Conservation (phyloP, 2,888 invertebrate species). For the Caenorhabditis plicata region DNA sequence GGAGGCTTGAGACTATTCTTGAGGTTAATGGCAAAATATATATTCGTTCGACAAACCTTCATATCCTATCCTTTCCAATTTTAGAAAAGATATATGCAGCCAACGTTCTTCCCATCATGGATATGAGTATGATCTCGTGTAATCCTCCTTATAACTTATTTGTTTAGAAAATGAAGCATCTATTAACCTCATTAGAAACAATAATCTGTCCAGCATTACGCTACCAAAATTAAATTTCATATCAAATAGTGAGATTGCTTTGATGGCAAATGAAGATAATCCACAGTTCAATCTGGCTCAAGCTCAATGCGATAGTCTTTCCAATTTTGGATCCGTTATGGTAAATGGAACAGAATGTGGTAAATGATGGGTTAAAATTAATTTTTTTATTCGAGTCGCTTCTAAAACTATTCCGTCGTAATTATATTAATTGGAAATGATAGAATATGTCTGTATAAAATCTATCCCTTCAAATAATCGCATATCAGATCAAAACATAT, state of each 20-base stretch:
- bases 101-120: slow-evolving; percentile 5
- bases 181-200: slow-evolving; percentile 9
- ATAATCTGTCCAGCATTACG: slow-evolving; percentile 24
- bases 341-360: slow-evolving; percentile 31
- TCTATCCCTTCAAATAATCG: too few relatives aligned
- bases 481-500: too few relatives aligned
- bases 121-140: slow-evolving; percentile 1
- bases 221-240: slow-evolving; percentile 27
- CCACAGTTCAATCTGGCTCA: slow-evolving; percentile 25
- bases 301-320: slow-evolving; percentile 22
- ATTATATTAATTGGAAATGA: too few relatives aligned
- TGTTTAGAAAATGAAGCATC: slow-evolving; percentile 20
- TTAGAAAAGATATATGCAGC: slow-evolving; percentile 27
- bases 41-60: slow-evolving; percentile 16
- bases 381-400: too few relatives aligned
- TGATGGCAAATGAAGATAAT: too few relatives aligned
- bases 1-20: slow-evolving; percentile 21
- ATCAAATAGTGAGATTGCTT: slow-evolving; percentile 17
- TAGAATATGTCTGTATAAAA: background rate
- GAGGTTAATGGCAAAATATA: slow-evolving; percentile 31
- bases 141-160: background rate
- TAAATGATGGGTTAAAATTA: slow-evolving; percentile 4
- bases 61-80: slow-evolving; percentile 16
- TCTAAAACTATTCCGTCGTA: too few relatives aligned
- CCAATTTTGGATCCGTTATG: slow-evolving; percentile 21